These are phyloP conservation scores for Alectoris magna DNA, from an alignment of 2,797 vertebrate species.

Conservation along the genomic window DNA sequence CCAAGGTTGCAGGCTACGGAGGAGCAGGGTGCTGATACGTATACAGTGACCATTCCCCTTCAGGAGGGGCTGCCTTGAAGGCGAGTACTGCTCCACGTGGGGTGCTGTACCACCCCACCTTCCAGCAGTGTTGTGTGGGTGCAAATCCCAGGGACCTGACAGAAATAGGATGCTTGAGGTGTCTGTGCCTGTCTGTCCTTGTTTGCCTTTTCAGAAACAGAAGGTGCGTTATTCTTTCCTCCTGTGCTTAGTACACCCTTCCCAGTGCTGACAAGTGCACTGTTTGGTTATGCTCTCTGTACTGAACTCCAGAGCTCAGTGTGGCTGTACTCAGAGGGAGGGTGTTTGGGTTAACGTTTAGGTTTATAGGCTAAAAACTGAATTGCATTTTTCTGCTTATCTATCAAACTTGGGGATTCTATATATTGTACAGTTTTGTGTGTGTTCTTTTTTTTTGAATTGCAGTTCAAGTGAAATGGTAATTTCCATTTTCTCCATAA, in stretches of 20 bases:
- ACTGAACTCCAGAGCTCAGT: not conserved
- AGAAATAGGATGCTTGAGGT: not conserved
- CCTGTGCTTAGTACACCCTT: not conserved
- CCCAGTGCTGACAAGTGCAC: not conserved
- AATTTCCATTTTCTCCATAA: not conserved
- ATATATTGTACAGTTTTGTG: not conserved
- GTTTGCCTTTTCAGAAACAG: not conserved
- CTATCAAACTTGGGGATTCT: not conserved
- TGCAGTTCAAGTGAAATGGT: not conserved
- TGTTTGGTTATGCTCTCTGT: not conserved
- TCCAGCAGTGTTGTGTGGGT: rapidly evolving
- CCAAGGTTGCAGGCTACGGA: not conserved
- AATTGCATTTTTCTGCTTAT: not conserved
- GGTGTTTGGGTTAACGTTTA: not conserved
- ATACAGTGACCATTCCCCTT: rapidly evolving
- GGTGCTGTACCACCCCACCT: rapidly evolving
- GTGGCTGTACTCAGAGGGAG: not conserved
- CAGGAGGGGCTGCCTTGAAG: not conserved
- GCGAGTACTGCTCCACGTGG: not conserved
- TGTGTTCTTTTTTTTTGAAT: not conserved
- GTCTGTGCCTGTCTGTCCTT: not conserved
- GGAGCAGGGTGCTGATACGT: conserved; percentile 23
- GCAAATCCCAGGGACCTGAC: not conserved
- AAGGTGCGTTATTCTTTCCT: not conserved
- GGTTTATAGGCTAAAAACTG: not conserved